Conservation (phyloP, 2,888 invertebrate genomes). For the Oxystoma pomonae region DNA sequence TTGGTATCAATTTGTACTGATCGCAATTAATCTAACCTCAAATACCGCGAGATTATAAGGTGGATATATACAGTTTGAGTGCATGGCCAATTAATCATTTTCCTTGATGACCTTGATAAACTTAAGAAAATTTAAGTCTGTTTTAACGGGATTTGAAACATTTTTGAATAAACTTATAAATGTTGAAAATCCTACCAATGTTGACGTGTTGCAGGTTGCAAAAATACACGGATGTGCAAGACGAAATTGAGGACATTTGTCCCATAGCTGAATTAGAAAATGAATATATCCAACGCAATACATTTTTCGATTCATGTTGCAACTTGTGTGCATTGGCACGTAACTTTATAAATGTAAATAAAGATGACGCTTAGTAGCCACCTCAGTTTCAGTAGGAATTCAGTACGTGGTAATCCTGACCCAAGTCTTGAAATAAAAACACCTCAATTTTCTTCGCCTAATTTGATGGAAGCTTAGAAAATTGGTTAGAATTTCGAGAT, state of each 20-base stretch:
- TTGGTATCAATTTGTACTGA: too few relatives aligned
- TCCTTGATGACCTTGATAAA: too few relatives aligned
- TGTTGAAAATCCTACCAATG: background rate
- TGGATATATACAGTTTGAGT: too few relatives aligned
- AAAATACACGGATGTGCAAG: background rate
- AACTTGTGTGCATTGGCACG: background rate
- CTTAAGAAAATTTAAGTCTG: background rate
- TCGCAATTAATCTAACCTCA: too few relatives aligned
- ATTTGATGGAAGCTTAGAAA: constrained; percentile 15
- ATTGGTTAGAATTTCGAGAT: constrained; percentile 17
- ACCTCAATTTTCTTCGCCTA: constrained; percentile 11
- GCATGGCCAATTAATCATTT: too few relatives aligned
- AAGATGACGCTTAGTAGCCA: background rate
- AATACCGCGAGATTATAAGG: too few relatives aligned
- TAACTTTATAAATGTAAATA: background rate
- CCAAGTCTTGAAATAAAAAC: background rate
- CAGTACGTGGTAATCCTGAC: background rate
- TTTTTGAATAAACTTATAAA: background rate
- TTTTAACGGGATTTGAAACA: background rate
- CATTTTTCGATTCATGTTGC: background rate
- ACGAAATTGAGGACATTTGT: background rate
- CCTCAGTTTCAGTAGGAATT: background rate
- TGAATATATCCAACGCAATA: background rate
- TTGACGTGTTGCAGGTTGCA: background rate
- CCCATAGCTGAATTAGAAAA: background rate